Base-by-base conservation (phyloP, 2,888 invertebrate species). In the Priocnemis perturbator region DNA sequence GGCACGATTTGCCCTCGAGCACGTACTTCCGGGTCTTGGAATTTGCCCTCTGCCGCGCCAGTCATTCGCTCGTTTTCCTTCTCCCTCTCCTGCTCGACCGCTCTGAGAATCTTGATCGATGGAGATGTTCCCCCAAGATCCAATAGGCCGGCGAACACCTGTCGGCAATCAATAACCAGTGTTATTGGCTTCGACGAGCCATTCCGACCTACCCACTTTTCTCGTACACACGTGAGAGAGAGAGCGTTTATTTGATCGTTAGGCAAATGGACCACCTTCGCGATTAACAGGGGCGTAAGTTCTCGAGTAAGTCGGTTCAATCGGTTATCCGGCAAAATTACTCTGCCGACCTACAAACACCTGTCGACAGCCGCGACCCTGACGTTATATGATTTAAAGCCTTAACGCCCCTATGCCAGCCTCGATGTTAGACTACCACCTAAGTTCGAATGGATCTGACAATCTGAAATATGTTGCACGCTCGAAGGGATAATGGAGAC, bases 131-230 rank as follows among this genome's bases (percentile, higher is more conserved):
- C 91, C 2, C 89, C 88, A 0, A 91, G 91, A 69, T 92, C 92
- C 78, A 91, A 90, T 83, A 93, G 87, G 0, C 95, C 96, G 0
- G 95, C 95, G 83, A 96, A 95, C 15, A 96, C 95, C 87, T 87
- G 73, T 64, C 66, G 48, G 23, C 4, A 59, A 60, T 37, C 37
- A 3, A 37, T 37, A 37, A 37, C 37, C 37, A 37, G 7, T 21
- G 56, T 30, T 48, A 47, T 11, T 7, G 17, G 14, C 2, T 59
- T 17, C 50, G 53, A 44, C 37, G 67, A 56, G 47, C 44, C 23
- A 37, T 55, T 59, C 30, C 44, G 20, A 60, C 60, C 63, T 37
- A 59, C 53, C 58, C 37, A 37, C 4, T 37, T 37, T 37, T 37
- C 2, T 37, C 37, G 37, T 7, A 37, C 7, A n/a, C 17, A n/a